Evolutionary conservation across 2,797 vertebrate genomes (phyloP).

Genomic region (Brotula barbata): DNA sequence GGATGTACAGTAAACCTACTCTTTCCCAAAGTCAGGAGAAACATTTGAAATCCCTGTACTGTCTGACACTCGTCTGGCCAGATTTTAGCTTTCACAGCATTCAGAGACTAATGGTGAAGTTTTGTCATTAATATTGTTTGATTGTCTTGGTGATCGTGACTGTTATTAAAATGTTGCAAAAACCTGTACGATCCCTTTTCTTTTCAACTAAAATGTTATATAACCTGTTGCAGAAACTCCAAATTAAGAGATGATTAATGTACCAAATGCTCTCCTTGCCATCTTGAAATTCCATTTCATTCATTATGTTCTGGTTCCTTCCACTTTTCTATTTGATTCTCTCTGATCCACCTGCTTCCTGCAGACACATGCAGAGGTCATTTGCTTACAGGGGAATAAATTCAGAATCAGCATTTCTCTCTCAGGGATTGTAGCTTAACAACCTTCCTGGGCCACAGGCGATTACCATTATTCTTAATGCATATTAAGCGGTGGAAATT

Average conservation of each 20-base stretch:
- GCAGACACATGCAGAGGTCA: slow-evolving; percentile 41
- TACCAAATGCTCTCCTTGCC: slow-evolving; percentile 41
- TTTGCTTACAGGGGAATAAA: slow-evolving; percentile 63
- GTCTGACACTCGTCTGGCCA: slow-evolving; percentile 46
- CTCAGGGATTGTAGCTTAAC: slow-evolving; percentile 58
- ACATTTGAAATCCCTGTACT: slow-evolving; percentile 58
- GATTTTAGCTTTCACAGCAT: slow-evolving; percentile 39
- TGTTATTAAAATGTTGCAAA: slow-evolving; percentile 67
- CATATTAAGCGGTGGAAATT: slow-evolving; percentile 49
- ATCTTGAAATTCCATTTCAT: slow-evolving; percentile 59
- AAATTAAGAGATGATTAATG: slow-evolving; percentile 57
- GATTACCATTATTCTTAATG: slow-evolving; percentile 58
- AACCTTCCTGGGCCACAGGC: slow-evolving; percentile 67
- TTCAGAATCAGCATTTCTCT: slow-evolving; percentile 50
- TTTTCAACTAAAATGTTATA: no score
- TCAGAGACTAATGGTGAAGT: slow-evolving; percentile 20
- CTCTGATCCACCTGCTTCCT: slow-evolving; percentile 73
- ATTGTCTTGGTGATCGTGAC: slow-evolving; percentile 53
- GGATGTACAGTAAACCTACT: slow-evolving; percentile 59
- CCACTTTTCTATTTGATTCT: slow-evolving; percentile 64
- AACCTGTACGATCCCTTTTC: slow-evolving; percentile 28
- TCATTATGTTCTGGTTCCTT: slow-evolving; percentile 65
- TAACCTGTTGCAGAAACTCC: slow-evolving; percentile 8
- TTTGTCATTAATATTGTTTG: slow-evolving; percentile 56
- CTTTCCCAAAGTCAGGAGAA: slow-evolving; percentile 46